Evolutionary conservation across 92 coral and sea anemone species (phyloP), one percentile per base, ranked within the genome.

Genomic region (Montipora capitata): DNA sequence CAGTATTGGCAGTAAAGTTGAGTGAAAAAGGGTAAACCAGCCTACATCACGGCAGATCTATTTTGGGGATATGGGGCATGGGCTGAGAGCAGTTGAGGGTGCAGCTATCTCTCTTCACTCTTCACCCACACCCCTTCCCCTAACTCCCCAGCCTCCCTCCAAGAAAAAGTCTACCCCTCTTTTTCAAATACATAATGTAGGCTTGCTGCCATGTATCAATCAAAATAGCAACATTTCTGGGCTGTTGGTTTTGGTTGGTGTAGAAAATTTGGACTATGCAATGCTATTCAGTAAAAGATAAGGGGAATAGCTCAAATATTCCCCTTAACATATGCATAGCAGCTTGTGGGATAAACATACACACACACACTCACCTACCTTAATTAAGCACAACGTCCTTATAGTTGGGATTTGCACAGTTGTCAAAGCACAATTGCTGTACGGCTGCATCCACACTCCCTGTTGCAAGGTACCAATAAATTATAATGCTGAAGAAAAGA

Each of bases 371-470:
- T n/a, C 72, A 65, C 43, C 27, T 15, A 67, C 27, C 72, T 67
- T 6, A 42, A 58, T 73, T 73, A 45, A 74, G 62, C 57, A 42
- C 62, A 74, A 74, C 78, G 15, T 74, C 78, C 78, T 74, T 74
- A 27, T 74, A 74, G 41, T n/a, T 45, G 61, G 78, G 78, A 74
- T 74, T 74, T 74, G 78, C 61, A 74, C 59, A 74, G 78, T 74
- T 59, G 35, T 67, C 72, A 67, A 67, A 67, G 72, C 72, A 27
- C 72, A 67, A 67, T 38, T 67, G 72, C 72, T 38, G 72, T 67
- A 67, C 35, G 72, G 43, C 72, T 67, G 72, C 72, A 67, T 67
- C 72, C 78, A 74, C 78, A 74, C 78, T 74, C 59, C 79, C 79
- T 49, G 79, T 74, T 13, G 79, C 79, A 49, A 74, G 64, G 62